Evolutionary conservation across 2,888 invertebrate genomes (phyloP).

Genomic region (Epinotia brunnichana): DNA sequence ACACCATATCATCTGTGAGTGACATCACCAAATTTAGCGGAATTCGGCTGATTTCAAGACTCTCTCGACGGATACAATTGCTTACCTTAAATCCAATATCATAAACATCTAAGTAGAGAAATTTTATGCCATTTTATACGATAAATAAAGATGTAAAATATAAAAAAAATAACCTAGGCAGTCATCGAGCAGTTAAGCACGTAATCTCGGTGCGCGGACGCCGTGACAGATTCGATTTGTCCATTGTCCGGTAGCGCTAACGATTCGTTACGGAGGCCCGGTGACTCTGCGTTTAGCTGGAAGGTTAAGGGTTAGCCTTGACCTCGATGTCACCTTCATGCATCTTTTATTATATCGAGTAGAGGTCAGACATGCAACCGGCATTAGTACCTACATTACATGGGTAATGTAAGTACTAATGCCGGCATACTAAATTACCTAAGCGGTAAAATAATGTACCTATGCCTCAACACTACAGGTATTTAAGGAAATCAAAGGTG

Average conservation of each 20-base stretch:
- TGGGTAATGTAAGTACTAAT: too few species aligned
- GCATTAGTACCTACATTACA: not conserved
- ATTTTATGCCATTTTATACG: too few species aligned
- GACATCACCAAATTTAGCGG: too few species aligned
- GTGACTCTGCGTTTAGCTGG: conserved; percentile 42
- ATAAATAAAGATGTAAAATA: too few species aligned
- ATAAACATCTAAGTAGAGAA: too few species aligned
- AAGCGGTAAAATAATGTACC: not conserved
- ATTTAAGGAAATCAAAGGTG: too few species aligned
- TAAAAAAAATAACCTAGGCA: conserved; percentile 22
- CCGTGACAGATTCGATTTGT: conserved; percentile 74
- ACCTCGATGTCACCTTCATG: too few species aligned
- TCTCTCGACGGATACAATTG: too few species aligned
- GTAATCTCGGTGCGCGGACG: conserved; percentile 52
- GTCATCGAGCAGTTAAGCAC: conserved; percentile 36
- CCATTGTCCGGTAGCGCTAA: conserved; percentile 66
- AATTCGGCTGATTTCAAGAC: too few species aligned
- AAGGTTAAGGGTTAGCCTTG: conserved; percentile 13
- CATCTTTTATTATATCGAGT: not conserved
- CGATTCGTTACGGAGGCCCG: conserved; percentile 62
- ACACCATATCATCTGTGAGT: too few species aligned
- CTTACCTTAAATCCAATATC: too few species aligned
- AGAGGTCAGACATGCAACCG: not conserved
- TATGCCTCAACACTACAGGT: not conserved
- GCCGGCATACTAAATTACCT: too few species aligned